Evolutionary conservation across 2,888 invertebrate genomes (phyloP).

Genomic region (Brachycybe producta): DNA sequence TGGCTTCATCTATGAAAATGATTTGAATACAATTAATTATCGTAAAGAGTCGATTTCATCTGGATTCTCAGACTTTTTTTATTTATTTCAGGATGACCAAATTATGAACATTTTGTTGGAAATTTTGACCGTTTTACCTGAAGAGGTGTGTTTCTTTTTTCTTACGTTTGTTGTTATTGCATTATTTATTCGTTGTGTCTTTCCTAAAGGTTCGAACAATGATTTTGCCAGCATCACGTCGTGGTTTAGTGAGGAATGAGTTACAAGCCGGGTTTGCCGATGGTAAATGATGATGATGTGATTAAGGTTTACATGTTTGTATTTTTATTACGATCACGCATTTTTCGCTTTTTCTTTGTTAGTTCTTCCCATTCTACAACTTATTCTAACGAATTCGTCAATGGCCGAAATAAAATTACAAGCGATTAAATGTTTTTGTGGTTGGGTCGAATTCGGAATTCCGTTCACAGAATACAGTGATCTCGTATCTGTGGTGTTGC

Average conservation of each 20-base stretch:
- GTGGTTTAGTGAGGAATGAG: conserved; percentile 20
- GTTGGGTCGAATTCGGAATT: conserved; percentile 50
- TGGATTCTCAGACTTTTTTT: too few relatives aligned
- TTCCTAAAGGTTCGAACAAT: conserved; percentile 25
- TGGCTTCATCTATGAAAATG: too few relatives aligned
- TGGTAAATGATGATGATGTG: conserved; percentile 12
- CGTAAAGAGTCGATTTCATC: too few relatives aligned
- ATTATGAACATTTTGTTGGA: conserved; percentile 58
- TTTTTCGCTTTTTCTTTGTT: conserved; percentile 20
- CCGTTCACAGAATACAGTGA: conserved; percentile 36
- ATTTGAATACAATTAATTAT: too few relatives aligned
- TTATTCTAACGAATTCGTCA: conserved; percentile 21
- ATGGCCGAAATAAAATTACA: conserved; percentile 24
- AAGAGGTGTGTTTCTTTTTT: conserved; percentile 51
- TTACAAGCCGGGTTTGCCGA: conserved; percentile 19
- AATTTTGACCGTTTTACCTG: conserved; percentile 72
- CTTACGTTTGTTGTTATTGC: conserved; percentile 18
- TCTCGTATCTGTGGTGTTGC: conserved; percentile 29
- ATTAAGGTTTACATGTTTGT: not conserved
- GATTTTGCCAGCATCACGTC: conserved; percentile 19
- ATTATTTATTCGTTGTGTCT: not conserved
- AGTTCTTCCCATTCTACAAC: conserved; percentile 31
- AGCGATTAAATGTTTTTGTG: conserved; percentile 33
- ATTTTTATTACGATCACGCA: not conserved
- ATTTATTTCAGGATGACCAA: conserved; percentile 37